These are phyloP conservation scores for Rhagophthalmus giganteus DNA, from an alignment of 2,888 invertebrate genomes.

Conservation along the genomic window DNA sequence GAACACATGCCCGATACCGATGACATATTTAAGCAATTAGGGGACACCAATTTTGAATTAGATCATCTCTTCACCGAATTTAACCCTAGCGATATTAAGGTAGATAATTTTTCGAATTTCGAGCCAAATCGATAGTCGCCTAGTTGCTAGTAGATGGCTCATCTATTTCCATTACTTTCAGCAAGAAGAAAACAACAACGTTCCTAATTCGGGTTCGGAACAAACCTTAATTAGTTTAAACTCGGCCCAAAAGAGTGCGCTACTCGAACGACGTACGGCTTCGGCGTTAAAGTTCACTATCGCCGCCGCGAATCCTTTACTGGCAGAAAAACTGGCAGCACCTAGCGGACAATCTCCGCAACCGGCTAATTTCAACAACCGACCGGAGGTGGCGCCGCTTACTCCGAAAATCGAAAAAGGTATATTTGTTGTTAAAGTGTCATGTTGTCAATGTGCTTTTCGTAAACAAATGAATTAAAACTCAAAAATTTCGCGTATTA, in stretches of 20 bases:
- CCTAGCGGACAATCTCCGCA: conserved; percentile 55
- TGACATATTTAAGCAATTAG: conserved; percentile 79
- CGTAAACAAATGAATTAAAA: neutral
- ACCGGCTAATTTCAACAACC: conserved; percentile 33
- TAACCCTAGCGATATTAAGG: conserved; percentile 72
- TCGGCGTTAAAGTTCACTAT: conserved; percentile 67
- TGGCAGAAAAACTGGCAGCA: conserved; percentile 75
- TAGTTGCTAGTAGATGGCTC: no score
- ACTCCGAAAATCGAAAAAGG: conserved; percentile 56
- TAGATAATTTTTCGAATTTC: conserved; percentile 43
- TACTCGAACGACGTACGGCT: conserved; percentile 50
- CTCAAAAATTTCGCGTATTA: no score
- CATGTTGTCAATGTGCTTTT: neutral
- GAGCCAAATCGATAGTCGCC: neutral
- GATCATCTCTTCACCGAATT: conserved; percentile 81
- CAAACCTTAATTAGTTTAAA: conserved; percentile 36
- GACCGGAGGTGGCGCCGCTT: conserved; percentile 52
- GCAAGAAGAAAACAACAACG: conserved; percentile 58
- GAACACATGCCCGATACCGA: conserved; percentile 63
- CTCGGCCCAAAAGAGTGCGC: conserved; percentile 45
- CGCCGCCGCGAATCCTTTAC: conserved; percentile 82
- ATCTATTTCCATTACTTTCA: no score
- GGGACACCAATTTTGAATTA: conserved; percentile 84
- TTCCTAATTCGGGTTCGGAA: conserved; percentile 41
- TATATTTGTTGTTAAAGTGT: conserved; percentile 35